Evolutionary conservation across 2,888 invertebrate species (phyloP).

Genomic region (Ormyrus thymus): DNA sequence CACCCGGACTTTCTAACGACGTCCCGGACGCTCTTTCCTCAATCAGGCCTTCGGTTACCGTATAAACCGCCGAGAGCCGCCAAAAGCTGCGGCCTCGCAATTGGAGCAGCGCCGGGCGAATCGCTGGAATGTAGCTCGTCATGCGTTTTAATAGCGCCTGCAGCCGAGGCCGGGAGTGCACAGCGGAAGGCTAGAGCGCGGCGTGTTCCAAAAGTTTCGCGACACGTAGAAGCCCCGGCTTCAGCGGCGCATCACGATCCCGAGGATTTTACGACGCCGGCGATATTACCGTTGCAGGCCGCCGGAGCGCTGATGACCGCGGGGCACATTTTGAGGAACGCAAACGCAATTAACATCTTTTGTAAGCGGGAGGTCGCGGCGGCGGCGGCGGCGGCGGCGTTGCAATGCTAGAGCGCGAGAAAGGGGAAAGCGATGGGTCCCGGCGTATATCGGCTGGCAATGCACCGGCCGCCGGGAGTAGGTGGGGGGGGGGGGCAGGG

Average conservation of each 20-base stretch:
- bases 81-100: not conserved
- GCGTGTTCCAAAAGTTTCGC: slow-evolving; percentile 3
- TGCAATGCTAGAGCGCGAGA: slow-evolving; percentile 4
- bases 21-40: not conserved
- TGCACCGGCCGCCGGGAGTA: not conserved
- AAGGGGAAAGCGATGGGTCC: not conserved
- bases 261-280: not conserved
- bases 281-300: slow-evolving; percentile 2
- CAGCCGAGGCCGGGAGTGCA: too few species aligned
- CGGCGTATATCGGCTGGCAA: too few species aligned
- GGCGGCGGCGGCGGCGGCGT: not conserved
- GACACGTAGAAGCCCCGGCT: not conserved
- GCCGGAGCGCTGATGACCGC: slow-evolving; percentile 24
- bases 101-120: slow-evolving; percentile 28
- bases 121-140: slow-evolving; percentile 31
- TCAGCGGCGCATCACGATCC: not conserved
- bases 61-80: too few species aligned
- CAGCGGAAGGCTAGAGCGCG: not conserved
- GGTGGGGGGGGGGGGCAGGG: not conserved
- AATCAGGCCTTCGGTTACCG: not conserved
- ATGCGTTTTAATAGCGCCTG: slow-evolving; percentile 37
- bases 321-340: slow-evolving; percentile 33
- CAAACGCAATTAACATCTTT: slow-evolving; percentile 41
- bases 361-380: slow-evolving; percentile 46
- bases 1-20: slow-evolving; percentile 29